Base-by-base conservation (phyloP, 64 coral and sea anemone species). In the Hydrozoanthus tunicans region DNA sequence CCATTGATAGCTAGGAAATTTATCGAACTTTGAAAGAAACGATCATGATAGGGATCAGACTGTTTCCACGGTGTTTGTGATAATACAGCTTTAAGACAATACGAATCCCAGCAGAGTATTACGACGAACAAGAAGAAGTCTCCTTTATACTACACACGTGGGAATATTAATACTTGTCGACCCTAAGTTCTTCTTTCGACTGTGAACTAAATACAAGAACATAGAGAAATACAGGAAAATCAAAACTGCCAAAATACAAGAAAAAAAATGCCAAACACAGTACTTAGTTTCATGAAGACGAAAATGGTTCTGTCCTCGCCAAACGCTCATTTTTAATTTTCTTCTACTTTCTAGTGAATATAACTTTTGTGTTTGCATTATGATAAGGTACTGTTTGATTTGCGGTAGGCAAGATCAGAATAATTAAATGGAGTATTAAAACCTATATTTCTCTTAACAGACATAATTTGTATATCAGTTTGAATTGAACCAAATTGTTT, bases 401-500 rank as follows among this genome's bases (percentile, higher is more conserved):
- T 24, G 9, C 17, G 20, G 14, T 11, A 80, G 57, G n/a, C 17
- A 60, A 61, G 57, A 58, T n/a, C 61, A 56, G n/a, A 43, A 62
- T 32, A 25, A 81, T 81, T 80, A 62, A 61, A 25, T 60, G 25
- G 10, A 62, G 61, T 81, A 81, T 81, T 81, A 26, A 43, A 43
- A 24, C 24, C 5, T 81, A 71, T 71, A 71, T 20, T 12, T 81
- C 58, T 81, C 58, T 81, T 81, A 23, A 71, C 68, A 71, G 68
- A 4, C 26, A 71, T 11, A 71, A 24, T 13, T 71, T 71, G 68
- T 71, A 5, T 12, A 15, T 71, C 4, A 24, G 8, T 25, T 24
- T 20, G 17, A 71, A 7, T 15, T 71, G 15, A 71, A 23, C 20
- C 5, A 25, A 20, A 71, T 71, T 17, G 32, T 43, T 43, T 43